A percentile compares a stretch with the other conserved stretches of the same genome.
Conservation (phyloP, 2,113 vertebrate genomes). For the Python bivittatus region DNA sequence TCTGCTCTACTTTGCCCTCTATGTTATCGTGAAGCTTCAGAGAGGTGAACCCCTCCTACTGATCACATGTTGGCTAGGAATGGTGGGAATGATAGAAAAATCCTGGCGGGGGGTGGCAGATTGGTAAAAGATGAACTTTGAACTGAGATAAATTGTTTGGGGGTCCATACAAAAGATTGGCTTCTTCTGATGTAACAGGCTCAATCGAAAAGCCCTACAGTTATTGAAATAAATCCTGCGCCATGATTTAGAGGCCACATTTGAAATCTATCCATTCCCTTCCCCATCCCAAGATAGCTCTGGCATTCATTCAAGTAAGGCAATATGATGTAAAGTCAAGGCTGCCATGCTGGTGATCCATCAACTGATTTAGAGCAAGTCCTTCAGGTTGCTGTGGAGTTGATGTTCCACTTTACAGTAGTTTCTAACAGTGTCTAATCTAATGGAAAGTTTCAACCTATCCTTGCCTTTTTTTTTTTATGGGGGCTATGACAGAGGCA, state of each 20-base stretch:
- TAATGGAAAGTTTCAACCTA: conserved; percentile 47
- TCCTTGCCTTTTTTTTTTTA: background rate
- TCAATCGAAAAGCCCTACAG: conserved; percentile 21
- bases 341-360: conserved; percentile 32
- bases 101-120: background rate
- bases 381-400: conserved; percentile 43
- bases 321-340: conserved; percentile 49
- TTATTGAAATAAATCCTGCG: conserved; percentile 51
- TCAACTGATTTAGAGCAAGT: conserved; percentile 50
- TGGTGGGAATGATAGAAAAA: background rate
- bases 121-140: background rate
- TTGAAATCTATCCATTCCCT: conserved; percentile 50
- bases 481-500: background rate
- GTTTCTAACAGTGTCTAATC: conserved; percentile 33
- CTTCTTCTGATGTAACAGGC: background rate
- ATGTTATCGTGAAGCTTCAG: background rate
- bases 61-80: background rate
- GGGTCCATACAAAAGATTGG: background rate
- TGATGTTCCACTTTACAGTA: conserved; percentile 50
- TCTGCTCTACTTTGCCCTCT: background rate
- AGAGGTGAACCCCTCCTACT: background rate
- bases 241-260: conserved; percentile 57
- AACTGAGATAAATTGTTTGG: background rate
- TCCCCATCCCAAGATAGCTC: conserved; percentile 39
- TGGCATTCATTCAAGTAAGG: conserved; percentile 46